phyloP scores from a whole-genome alignment of 2,113 vertebrate genomes.

The Myotis davidii region DNA sequence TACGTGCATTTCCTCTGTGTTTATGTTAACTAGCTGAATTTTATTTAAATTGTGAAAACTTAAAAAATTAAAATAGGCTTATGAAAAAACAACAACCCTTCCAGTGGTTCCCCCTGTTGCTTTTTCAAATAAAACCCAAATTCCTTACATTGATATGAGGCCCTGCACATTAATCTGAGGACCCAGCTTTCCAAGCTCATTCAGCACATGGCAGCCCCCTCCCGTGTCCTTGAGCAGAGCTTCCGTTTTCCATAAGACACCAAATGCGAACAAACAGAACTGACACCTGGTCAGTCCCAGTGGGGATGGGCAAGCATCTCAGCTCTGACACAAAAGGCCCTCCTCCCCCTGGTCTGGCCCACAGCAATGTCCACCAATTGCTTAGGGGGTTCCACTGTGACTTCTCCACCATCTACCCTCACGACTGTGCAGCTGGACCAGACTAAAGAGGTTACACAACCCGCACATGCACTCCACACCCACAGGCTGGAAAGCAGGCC shows the following conservation, averaged over 20 bases:
- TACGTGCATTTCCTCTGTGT: slow-evolving; percentile 84
- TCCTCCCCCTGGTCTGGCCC: not conserved
- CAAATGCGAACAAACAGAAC: not conserved
- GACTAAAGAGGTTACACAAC: not conserved
- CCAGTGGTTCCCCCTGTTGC: not conserved
- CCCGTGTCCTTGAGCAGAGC: not conserved
- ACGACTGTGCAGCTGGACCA: not conserved
- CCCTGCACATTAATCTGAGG: not conserved
- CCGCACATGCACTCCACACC: not conserved
- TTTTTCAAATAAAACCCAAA: slow-evolving; percentile 37
- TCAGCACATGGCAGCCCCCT: not conserved
- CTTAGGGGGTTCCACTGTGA: not conserved
- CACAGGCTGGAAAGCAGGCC: not conserved
- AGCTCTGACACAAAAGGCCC: not conserved
- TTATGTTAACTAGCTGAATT: slow-evolving; percentile 82
- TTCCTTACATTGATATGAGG: not conserved
- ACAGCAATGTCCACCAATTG: not conserved
- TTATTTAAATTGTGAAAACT: slow-evolving; percentile 83
- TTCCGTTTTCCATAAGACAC: not conserved
- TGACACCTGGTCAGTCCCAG: not conserved
- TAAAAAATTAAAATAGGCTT: slow-evolving; percentile 83
- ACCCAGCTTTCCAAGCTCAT: not conserved
- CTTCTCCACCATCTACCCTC: not conserved
- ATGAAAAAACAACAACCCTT: slow-evolving; percentile 50
- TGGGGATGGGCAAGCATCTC: not conserved